Evolutionary conservation across 2,888 invertebrate species (phyloP).

Genomic region (Pomacea canaliculata): DNA sequence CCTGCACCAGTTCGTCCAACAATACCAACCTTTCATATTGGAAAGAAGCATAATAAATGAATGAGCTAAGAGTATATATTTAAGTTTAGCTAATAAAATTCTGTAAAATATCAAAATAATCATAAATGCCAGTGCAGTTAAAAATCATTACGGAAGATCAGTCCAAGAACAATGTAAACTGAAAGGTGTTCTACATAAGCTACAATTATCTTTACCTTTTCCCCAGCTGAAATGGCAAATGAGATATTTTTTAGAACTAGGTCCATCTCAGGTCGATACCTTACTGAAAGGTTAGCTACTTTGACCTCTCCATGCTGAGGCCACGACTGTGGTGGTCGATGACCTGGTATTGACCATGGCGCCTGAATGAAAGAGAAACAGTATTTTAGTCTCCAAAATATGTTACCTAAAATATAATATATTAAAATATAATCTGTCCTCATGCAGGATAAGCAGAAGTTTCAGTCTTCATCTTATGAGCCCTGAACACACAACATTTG

Average conservation of each 20-base stretch:
- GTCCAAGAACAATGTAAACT: too few relatives aligned
- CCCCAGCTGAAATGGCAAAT: slow-evolving; percentile 48
- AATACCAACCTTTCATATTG: neutral
- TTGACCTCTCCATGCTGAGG: slow-evolving; percentile 60
- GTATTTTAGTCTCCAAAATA: too few relatives aligned
- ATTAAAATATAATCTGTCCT: too few relatives aligned
- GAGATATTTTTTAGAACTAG: slow-evolving; percentile 56
- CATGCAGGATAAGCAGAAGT: too few relatives aligned
- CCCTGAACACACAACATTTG: neutral
- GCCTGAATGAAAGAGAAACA: slow-evolving; percentile 44
- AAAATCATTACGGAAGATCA: too few relatives aligned
- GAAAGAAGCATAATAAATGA: neutral
- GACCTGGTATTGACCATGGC: slow-evolving; percentile 48
- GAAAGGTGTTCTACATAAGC: neutral
- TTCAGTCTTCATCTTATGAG: neutral
- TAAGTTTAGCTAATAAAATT: too few relatives aligned
- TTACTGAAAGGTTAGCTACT: slow-evolving; percentile 59
- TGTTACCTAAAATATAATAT: too few relatives aligned
- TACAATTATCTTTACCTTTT: slow-evolving; percentile 48
- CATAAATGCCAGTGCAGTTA: too few relatives aligned
- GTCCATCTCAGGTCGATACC: slow-evolving; percentile 58
- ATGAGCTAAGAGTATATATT: too few relatives aligned
- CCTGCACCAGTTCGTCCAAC: slow-evolving; percentile 11
- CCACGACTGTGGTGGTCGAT: slow-evolving; percentile 58
- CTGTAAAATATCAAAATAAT: too few relatives aligned